Evolutionary conservation across 2,113 vertebrate genomes (phyloP), one percentile per base, ranked within the genome.

Genomic region (Dasyurus viverrinus): DNA sequence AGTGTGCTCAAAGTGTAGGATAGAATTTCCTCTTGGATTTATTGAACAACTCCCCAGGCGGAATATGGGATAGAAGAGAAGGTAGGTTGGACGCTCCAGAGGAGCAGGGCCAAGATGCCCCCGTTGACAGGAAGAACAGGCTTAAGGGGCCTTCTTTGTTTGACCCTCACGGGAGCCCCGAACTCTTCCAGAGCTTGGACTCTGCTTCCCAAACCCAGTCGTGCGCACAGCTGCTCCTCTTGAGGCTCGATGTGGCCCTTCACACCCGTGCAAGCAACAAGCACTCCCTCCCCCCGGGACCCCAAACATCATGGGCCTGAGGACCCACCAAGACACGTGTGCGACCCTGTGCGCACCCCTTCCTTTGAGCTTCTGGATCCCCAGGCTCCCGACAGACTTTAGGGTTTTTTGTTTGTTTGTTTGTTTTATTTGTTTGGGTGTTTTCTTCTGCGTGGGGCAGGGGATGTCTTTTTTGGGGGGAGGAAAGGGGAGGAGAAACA

Each of bases 291-390:
- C 36, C 19, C 60, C 36, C 19, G 60, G 60, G 60, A n/a, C 60
- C 14, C 60, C 60, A 76, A 76, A 76, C 36, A 76, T 76, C 60
- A n/a, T 22, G 24, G 68, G 60, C 68, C 60, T n/a, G 60, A 68
- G 47, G 46, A 89, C n/a, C 60, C 76, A 84, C 47, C 95, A 93
- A 94, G 92, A 94, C 48, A 90, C 91, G 53, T 36, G 90, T 92
- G n/a, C 27, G n/a, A 92, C 5, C 6, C 42, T 27, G 11, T 42
- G 42, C 16, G 36, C n/a, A 42, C 90, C 25, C 25, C 53, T 54
- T 54, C 23, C 53, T 54, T 26, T 42, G 53, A 54, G 23, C 8
- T 14, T 2, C 52, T 42, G 36, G 25, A n/a, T 26, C 23, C 52
- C 90, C 22, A 5, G 52, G 30, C 52, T 42, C 36, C 22, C 54